phyloP scores from a whole-genome alignment of 2,113 vertebrate genomes.

The Pollachius pollachius region DNA sequence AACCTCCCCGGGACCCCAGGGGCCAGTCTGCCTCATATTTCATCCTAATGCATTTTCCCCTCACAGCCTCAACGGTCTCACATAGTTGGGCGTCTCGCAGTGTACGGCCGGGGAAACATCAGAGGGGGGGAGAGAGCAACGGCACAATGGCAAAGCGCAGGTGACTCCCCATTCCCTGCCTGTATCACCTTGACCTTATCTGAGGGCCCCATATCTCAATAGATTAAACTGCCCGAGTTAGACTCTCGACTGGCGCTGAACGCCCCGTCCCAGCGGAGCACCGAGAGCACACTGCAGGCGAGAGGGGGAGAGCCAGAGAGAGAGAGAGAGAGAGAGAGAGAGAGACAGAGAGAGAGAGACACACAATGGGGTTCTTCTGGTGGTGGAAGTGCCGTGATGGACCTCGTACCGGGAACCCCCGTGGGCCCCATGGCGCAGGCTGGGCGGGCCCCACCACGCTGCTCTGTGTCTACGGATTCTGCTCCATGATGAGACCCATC shows the following conservation, averaged over 20 bases:
- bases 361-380: constrained; percentile 46
- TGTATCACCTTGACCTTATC: constrained; percentile 68
- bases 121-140: constrained; percentile 44
- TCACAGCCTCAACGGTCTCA: constrained; percentile 32
- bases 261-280: constrained; percentile 30
- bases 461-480: constrained; percentile 81
- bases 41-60: constrained; percentile 59
- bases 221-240: constrained; percentile 62
- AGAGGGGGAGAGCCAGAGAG: not conserved
- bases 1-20: constrained; percentile 40
- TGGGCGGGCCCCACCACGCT: constrained; percentile 79
- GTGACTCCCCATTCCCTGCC: constrained; percentile 46
- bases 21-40: constrained; percentile 58
- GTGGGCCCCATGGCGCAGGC: constrained; percentile 34
- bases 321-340: constrained; percentile 32
- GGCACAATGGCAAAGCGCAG: constrained; percentile 43
- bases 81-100: constrained; percentile 21
- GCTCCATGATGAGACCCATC: constrained; percentile 77
- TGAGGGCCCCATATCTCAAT: constrained; percentile 54
- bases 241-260: constrained; percentile 29
- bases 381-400: constrained; percentile 34
- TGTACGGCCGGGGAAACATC: constrained; percentile 39
- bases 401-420: constrained; percentile 33
- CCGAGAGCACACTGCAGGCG: not conserved
- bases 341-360: constrained; percentile 12